Evolutionary conservation across 2,797 vertebrate species (phyloP).

Genomic region (Hippopotamyrus pictus): DNA sequence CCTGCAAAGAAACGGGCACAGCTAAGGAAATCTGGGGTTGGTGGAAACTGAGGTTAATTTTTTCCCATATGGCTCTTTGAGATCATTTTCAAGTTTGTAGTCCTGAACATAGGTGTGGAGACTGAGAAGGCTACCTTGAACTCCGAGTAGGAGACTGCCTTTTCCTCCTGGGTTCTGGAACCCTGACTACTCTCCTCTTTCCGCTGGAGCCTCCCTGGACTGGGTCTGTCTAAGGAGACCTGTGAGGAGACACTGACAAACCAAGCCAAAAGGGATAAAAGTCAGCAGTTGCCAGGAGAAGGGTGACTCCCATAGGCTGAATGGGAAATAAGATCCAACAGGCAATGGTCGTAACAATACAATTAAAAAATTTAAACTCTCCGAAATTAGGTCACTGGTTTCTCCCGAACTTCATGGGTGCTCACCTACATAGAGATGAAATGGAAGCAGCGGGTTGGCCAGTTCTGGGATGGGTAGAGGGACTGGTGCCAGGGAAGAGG

Average conservation of each 20-base stretch:
- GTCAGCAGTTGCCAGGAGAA: slow-evolving; percentile 1
- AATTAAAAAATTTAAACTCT: not conserved
- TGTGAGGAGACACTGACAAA: slow-evolving; percentile 37
- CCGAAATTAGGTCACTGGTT: not conserved
- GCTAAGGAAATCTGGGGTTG: not conserved
- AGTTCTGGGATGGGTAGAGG: slow-evolving; percentile 27
- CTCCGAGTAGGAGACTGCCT: slow-evolving; percentile 67
- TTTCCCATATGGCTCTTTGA: not conserved
- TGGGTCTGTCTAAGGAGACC: slow-evolving; percentile 31
- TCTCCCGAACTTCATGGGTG: not conserved
- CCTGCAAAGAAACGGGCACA: not conserved
- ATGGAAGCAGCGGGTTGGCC: slow-evolving; percentile 33
- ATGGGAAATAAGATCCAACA: not conserved
- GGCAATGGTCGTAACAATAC: not conserved
- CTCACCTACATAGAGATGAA: slow-evolving; percentile 54
- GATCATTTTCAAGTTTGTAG: not conserved
- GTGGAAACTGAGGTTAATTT: not conserved
- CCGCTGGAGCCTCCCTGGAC: slow-evolving; percentile 38
- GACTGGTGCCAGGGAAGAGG: slow-evolving; percentile 34
- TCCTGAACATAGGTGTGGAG: not conserved
- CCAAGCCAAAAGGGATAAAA: not conserved
- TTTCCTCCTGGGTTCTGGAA: slow-evolving; percentile 55
- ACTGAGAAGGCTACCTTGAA: slow-evolving; percentile 61
- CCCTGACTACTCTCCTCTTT: slow-evolving; percentile 49
- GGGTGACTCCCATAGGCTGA: not conserved